Evolutionary conservation across 2,113 vertebrate genomes (phyloP).

Genomic region (Dermatemys mawii): DNA sequence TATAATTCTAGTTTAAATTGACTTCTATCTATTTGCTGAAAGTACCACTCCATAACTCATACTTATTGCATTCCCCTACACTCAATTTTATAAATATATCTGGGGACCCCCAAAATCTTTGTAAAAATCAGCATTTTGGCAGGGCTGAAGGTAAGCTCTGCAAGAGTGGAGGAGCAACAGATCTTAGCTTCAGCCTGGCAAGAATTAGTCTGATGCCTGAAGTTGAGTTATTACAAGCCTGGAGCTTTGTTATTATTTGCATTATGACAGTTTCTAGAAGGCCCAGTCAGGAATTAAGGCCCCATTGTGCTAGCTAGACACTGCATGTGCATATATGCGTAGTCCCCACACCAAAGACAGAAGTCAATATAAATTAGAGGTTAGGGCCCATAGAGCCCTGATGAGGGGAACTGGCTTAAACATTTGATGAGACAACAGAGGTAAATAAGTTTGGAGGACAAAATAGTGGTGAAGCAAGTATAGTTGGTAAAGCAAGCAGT

Average conservation of each 20-base stretch:
- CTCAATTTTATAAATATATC: background rate
- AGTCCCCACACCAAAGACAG: background rate
- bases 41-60: background rate
- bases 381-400: background rate
- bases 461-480: background rate
- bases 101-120: background rate
- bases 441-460: background rate
- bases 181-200: background rate
- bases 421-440: background rate
- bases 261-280: background rate
- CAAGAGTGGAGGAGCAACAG: background rate
- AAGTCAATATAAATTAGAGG: background rate
- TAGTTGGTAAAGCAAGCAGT: background rate
- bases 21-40: background rate
- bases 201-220: background rate
- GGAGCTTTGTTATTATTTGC: background rate
- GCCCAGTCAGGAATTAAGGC: background rate
- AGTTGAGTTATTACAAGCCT: background rate
- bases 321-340: background rate
- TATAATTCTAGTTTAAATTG: background rate
- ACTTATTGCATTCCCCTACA: background rate
- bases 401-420: background rate
- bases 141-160: background rate
- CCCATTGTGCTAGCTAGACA: background rate
- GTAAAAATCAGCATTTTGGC: background rate